Evolutionary conservation across 2,888 invertebrate genomes (phyloP).

Genomic region (Clostera curtula): DNA sequence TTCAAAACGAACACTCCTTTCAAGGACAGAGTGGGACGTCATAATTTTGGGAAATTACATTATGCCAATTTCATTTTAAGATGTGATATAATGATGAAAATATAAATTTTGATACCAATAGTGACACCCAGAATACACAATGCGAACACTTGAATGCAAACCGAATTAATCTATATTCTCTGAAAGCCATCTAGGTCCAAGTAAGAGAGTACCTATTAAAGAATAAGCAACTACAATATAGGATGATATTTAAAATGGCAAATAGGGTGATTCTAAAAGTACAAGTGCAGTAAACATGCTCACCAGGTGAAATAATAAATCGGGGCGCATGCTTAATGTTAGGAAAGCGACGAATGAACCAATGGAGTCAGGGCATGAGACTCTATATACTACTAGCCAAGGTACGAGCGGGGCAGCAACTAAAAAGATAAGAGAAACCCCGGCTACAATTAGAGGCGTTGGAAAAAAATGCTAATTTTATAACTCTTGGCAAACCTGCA

Average conservation of each 20-base stretch:
- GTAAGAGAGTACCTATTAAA: conserved; percentile 13
- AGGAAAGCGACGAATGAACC: conserved; percentile 21
- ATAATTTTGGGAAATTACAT: conserved; percentile 16
- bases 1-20: neutral
- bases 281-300: conserved; percentile 22
- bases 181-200: conserved; percentile 15
- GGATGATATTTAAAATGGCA: conserved; percentile 7
- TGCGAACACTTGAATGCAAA: conserved; percentile 19
- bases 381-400: conserved; percentile 30
- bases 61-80: conserved; percentile 46
- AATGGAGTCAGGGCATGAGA: conserved; percentile 10
- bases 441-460: conserved; percentile 44
- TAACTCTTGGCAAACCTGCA: conserved; percentile 73
- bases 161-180: conserved; percentile 25
- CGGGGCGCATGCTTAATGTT: conserved; percentile 33
- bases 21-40: conserved; percentile 44
- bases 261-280: conserved; percentile 16
- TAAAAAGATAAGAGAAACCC: conserved; percentile 30
- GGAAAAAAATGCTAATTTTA: conserved; percentile 74
- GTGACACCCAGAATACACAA: conserved; percentile 48
- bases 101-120: conserved; percentile 40
- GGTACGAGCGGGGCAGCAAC: conserved; percentile 41
- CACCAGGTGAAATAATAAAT: conserved; percentile 14
- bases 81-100: conserved; percentile 25
- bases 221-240: conserved; percentile 17